Percentiles rank a stretch among this genome's conserved stretches.
These are phyloP conservation scores for Scotopteryx bipunctaria DNA, from an alignment of 2,888 invertebrate species.

Conservation along the genomic window DNA sequence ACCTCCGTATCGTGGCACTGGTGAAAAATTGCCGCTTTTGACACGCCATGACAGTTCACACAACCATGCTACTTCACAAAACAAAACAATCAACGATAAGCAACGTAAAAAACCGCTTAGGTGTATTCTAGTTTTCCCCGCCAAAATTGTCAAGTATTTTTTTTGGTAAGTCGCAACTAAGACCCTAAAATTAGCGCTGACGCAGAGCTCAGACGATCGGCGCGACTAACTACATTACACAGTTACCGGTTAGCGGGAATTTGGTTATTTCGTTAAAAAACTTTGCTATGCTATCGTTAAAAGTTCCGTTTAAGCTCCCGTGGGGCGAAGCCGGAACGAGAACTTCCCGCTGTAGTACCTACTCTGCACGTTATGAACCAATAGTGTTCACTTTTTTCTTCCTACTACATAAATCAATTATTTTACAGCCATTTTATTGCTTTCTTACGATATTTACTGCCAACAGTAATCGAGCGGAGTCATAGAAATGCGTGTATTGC, in stretches of 20 bases:
- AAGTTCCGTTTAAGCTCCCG: constrained; percentile 76
- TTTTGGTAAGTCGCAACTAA: constrained; percentile 32
- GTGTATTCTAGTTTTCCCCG: constrained; percentile 4
- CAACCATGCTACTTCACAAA: constrained; percentile 3
- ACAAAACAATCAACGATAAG: background rate
- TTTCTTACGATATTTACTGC: constrained; percentile 1
- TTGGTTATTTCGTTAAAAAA: constrained; percentile 81
- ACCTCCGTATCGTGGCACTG: constrained; percentile 48
- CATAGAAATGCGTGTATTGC: constrained; percentile 12
- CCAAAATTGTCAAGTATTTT: constrained; percentile 22
- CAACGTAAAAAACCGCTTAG: background rate
- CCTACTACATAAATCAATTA: constrained; percentile 10
- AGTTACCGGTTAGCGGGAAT: constrained; percentile 65
- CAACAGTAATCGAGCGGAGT: background rate
- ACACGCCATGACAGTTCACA: constrained; percentile 37
- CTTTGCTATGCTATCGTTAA: constrained; percentile 75
- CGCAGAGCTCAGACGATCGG: constrained; percentile 37
- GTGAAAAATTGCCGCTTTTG: constrained; percentile 55
- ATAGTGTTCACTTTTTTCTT: constrained; percentile 14
- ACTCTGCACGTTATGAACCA: constrained; percentile 15
- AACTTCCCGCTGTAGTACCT: constrained; percentile 28
- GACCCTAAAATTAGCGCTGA: constrained; percentile 35
- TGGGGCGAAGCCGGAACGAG: constrained; percentile 50
- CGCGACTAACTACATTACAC: constrained; percentile 33
- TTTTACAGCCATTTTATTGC: constrained; percentile 5